Percentiles rank a stretch among this genome's conserved stretches.
These are phyloP conservation scores for Bimastos eiseni DNA, from an alignment of 2,888 invertebrate species.

Conservation along the genomic window DNA sequence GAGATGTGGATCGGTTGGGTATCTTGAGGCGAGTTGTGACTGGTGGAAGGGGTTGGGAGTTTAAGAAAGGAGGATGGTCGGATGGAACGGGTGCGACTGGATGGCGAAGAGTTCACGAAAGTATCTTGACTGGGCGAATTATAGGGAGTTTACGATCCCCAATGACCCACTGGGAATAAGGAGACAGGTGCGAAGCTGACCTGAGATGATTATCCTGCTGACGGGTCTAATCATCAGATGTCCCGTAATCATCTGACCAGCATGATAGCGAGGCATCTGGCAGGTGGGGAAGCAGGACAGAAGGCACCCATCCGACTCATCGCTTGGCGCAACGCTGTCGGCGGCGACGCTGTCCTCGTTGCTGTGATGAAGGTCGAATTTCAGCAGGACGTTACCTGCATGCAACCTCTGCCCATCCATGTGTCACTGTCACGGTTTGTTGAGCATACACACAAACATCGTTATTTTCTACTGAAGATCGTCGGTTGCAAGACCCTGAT, in stretches of 20 bases:
- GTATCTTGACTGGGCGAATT: no score
- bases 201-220: slow-evolving; percentile 32
- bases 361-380: slow-evolving; percentile 26
- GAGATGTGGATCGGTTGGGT: no score
- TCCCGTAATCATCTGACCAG: slow-evolving; percentile 35
- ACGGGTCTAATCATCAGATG: slow-evolving; percentile 33
- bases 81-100: no score
- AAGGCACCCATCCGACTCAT: slow-evolving; percentile 26
- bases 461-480: not conserved
- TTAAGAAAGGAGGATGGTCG: no score
- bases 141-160: no score
- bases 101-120: no score
- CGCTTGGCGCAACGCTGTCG: not conserved
- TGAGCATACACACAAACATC: not conserved
- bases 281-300: slow-evolving; percentile 37
- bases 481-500: not conserved
- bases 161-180: not conserved
- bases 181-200: slow-evolving; percentile 22
- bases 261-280: slow-evolving; percentile 32
- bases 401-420: slow-evolving; percentile 14
- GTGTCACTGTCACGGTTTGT: not conserved
- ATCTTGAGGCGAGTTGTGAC: no score
- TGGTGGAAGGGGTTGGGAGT: no score
- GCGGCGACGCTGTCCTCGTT: not conserved
- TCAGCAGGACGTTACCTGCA: slow-evolving; percentile 22